A percentile compares a stretch with the other conserved stretches of the same genome.
phyloP scores from a whole-genome alignment of 2,113 vertebrate genomes.

The Coryphaenoides rupestris region DNA sequence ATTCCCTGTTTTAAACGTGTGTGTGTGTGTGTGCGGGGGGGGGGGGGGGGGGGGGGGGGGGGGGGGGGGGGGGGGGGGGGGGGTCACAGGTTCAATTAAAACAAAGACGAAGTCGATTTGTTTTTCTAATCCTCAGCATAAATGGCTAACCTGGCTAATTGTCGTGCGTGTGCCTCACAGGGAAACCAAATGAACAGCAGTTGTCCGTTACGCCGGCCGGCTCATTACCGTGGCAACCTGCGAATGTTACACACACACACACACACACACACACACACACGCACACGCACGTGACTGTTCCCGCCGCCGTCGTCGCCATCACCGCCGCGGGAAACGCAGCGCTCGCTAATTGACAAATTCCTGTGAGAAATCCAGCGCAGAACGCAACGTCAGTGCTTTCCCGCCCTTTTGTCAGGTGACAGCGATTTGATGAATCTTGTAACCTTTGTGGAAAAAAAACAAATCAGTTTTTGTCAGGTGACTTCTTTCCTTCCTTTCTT shows the following conservation, averaged over 20 bases:
- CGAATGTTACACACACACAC: too few relatives aligned
- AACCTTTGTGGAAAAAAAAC: conserved; percentile 31
- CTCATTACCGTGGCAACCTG: conserved; percentile 29
- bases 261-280: too few relatives aligned
- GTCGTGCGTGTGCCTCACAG: conserved; percentile 32
- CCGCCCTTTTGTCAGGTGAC: conserved; percentile 42
- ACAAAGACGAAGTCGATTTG: neutral
- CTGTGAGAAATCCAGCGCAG: conserved; percentile 40
- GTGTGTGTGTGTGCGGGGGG: too few relatives aligned
- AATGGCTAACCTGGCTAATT: conserved; percentile 20
- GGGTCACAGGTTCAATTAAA: conserved; percentile 42
- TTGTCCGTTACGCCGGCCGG: conserved; percentile 28
- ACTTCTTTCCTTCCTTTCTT: too few relatives aligned
- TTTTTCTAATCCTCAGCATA: neutral
- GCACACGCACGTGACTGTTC: too few relatives aligned
- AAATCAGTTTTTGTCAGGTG: conserved; percentile 44
- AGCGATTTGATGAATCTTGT: conserved; percentile 45
- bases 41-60: too few relatives aligned
- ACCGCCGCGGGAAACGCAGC: conserved; percentile 25
- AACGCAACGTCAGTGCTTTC: conserved; percentile 43
- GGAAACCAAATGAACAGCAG: neutral
- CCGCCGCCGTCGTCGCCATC: conserved; percentile 25
- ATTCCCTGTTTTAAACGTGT: too few relatives aligned
- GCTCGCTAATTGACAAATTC: conserved; percentile 54
- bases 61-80: conserved; percentile 39